Base-by-base conservation (phyloP, 1,140 invertebrate species). In the fruit fly (Drosophila melanogaster) region DNA sequence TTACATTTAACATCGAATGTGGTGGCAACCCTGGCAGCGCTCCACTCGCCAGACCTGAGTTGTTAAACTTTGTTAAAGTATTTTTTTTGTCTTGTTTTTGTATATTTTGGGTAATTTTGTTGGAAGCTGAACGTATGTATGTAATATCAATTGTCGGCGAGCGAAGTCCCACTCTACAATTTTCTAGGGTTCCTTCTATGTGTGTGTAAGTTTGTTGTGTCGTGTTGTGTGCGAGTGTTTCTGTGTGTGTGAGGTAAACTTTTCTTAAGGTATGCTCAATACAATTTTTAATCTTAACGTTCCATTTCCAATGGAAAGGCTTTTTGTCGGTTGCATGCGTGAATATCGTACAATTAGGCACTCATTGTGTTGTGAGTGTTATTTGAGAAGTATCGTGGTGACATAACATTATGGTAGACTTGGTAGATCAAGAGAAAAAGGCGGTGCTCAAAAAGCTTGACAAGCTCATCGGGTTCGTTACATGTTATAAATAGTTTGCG, bases 1-100 rank as follows among this genome's bases (percentile, higher is more conserved):
- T 76, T 77, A 67, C 49, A 77, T 77, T 75, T 58, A 75, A 75
- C 71, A 75, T 75, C 61, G 71, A 65, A 65, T 57, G 49, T 43
- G 70, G 30, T 26, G 62, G 46, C 64, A 67, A 51, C 64, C 64
- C 51, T 41, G 50, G 43, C 43, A 65, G 60, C 24, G 65, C 3
- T 40, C 12, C 62, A 47, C 35, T 69, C 66, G 64, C 67, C 53
- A 47, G 50, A 57, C 67, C 67, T 71, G 67, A 71, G 67, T 70
- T 51, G 19, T 70, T 70, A 33, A 54, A 73, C 46, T 75, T 43
- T 17, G 43, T 11, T 46, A 26, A n/a, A 38, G 30, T 43, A 43
- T 11, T 44, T 44, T 44, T 47, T 22, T 41, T 22, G 14, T 49
- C 62, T 64, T 37, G 15, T 4, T 57, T 74, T 75, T 75, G 71